Percentiles rank a stretch among this genome's conserved stretches.
These are phyloP conservation scores for Gallinago undulata DNA, from an alignment of 2,113 vertebrate genomes.

Conservation along the genomic window DNA sequence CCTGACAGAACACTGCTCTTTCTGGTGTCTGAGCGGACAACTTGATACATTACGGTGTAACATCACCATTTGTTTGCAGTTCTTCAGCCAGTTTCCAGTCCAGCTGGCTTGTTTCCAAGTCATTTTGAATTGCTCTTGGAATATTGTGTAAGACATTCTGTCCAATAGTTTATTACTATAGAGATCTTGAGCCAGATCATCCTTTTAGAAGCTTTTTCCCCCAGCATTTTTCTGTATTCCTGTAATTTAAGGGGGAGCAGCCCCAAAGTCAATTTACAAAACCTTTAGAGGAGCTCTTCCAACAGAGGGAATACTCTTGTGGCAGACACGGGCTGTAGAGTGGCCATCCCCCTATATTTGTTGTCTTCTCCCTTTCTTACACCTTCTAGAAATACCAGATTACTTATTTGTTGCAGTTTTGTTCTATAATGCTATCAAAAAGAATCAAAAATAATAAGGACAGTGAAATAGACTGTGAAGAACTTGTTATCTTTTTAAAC, in stretches of 20 bases:
- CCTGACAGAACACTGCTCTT: not conserved
- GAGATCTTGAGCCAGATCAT: not conserved
- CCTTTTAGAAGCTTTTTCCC: not conserved
- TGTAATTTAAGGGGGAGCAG: not conserved
- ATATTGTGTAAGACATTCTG: not conserved
- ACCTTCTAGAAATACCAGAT: not conserved
- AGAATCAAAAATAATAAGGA: not conserved
- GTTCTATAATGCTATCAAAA: not conserved
- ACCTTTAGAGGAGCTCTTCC: not conserved
- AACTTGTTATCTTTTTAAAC: not conserved
- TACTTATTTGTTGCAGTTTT: not conserved
- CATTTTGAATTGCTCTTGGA: not conserved
- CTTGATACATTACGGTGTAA: not conserved
- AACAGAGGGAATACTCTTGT: not conserved
- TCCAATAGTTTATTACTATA: not conserved
- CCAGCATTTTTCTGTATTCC: not conserved
- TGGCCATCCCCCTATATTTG: not conserved
- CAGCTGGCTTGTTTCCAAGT: constrained; percentile 32
- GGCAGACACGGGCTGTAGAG: not conserved
- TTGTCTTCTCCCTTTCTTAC: not conserved
- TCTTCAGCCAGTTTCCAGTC: constrained; percentile 5
- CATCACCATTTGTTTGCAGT: not conserved
- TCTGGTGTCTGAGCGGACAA: not conserved
- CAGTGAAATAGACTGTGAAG: not conserved
- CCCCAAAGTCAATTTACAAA: not conserved